Evolutionary conservation across 2,888 invertebrate genomes (phyloP).

Genomic region (Chaitophorus viminalis): DNA sequence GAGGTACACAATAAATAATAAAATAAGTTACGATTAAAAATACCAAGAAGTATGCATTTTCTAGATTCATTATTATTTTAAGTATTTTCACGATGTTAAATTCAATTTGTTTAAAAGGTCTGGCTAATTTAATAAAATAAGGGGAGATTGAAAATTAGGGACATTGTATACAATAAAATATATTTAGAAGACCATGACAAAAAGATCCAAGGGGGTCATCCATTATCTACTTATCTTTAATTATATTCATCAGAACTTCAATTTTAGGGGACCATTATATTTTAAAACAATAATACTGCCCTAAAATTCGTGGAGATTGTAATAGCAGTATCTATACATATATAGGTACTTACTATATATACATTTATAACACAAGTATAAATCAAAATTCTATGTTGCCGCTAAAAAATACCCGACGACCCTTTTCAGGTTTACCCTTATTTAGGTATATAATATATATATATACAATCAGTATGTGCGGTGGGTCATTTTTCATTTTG

Average conservation of each 20-base stretch:
- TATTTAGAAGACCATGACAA: slow-evolving; percentile 3
- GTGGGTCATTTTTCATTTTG: slow-evolving; percentile 52
- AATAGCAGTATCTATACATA: neutral
- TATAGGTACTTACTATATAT: neutral
- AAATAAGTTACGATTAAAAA: neutral
- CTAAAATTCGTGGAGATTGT: neutral
- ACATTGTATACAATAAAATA: neutral
- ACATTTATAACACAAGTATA: neutral
- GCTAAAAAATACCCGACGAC: slow-evolving; percentile 34
- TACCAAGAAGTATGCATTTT: neutral
- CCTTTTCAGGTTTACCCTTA: slow-evolving; percentile 2
- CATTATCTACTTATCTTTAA: slow-evolving; percentile 29
- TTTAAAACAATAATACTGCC: slow-evolving; percentile 27
- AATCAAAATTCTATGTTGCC: slow-evolving; percentile 43
- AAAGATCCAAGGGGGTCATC: slow-evolving; percentile 36
- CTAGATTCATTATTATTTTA: neutral
- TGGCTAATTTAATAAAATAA: neutral
- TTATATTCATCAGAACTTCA: slow-evolving; percentile 2
- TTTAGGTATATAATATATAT: neutral
- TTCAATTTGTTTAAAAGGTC: slow-evolving; percentile 38
- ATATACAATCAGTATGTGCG: slow-evolving; percentile 2
- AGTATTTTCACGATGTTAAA: neutral
- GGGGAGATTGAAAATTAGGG: neutral
- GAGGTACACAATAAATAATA: neutral
- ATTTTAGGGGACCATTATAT: slow-evolving; percentile 6